A percentile compares a stretch with the other conserved stretches of the same genome.
Evolutionary conservation across 2,797 vertebrate genomes (phyloP).

Genomic region (Uromys caudimaculatus): DNA sequence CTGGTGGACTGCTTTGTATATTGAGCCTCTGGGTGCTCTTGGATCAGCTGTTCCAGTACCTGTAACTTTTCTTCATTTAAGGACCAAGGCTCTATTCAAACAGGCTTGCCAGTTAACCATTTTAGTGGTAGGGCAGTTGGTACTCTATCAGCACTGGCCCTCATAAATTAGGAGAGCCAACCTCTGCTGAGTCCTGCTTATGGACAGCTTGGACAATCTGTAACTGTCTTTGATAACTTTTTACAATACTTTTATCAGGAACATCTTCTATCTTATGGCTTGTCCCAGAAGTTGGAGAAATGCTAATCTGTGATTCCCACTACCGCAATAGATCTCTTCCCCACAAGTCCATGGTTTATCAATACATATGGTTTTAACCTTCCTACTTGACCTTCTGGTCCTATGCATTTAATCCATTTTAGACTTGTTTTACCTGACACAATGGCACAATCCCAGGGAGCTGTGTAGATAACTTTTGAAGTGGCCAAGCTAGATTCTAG

Average conservation of each 20-base stretch:
- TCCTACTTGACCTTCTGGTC: background rate
- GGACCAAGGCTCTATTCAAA: background rate
- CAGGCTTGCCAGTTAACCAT: background rate
- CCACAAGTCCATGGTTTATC: background rate
- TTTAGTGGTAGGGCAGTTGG: background rate
- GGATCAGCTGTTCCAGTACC: background rate
- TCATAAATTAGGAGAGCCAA: background rate
- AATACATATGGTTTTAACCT: background rate
- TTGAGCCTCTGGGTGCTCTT: background rate
- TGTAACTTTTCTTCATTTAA: background rate
- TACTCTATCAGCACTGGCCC: background rate
- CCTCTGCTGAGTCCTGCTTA: background rate
- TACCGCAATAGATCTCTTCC: background rate
- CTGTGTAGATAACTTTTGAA: background rate
- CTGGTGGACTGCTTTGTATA: background rate
- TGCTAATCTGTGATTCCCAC: background rate
- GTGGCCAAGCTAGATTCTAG: background rate
- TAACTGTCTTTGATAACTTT: background rate
- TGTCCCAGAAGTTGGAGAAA: background rate
- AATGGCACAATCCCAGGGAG: background rate
- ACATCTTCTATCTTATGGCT: background rate
- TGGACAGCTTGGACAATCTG: background rate
- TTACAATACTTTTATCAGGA: background rate
- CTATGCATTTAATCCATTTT: background rate
- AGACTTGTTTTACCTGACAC: background rate